Percentiles rank a stretch among this genome's conserved stretches.
phyloP scores from a whole-genome alignment of 2,113 vertebrate species.

The Micromys minutus region DNA sequence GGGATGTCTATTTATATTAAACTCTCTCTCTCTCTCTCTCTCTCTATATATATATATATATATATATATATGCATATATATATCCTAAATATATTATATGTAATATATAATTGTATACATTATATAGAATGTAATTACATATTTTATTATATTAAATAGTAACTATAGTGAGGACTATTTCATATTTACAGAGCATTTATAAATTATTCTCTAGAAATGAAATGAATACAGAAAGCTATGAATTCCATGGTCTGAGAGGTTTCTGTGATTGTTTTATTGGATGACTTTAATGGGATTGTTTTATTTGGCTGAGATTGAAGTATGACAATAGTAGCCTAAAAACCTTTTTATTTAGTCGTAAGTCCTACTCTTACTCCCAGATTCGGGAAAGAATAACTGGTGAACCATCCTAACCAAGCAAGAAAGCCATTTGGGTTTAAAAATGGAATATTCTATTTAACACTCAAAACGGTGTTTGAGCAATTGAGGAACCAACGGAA shows the following conservation, averaged over 20 bases:
- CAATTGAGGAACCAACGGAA: neutral
- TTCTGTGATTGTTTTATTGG: neutral
- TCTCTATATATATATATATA: too few relatives aligned
- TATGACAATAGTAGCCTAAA: neutral
- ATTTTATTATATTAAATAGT: neutral
- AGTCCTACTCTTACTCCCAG: neutral
- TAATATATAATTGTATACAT: too few relatives aligned
- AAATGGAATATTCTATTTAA: constrained; percentile 21
- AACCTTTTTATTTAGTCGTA: neutral
- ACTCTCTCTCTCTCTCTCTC: too few relatives aligned
- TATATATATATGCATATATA: too few relatives aligned
- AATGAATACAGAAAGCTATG: neutral
- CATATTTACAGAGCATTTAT: neutral
- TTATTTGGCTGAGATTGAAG: constrained; percentile 1
- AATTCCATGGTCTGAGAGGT: neutral
- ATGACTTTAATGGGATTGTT: neutral
- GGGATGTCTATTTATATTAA: too few relatives aligned
- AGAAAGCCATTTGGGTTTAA: neutral
- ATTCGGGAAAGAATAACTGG: neutral
- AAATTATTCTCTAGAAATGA: neutral
- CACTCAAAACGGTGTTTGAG: neutral
- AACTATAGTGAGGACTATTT: neutral
- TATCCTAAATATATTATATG: too few relatives aligned
- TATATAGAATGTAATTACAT: too few relatives aligned
- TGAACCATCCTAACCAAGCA: constrained; percentile 16